phyloP scores from a whole-genome alignment of 2,888 invertebrate genomes.

The Eupelmus urozonus region DNA sequence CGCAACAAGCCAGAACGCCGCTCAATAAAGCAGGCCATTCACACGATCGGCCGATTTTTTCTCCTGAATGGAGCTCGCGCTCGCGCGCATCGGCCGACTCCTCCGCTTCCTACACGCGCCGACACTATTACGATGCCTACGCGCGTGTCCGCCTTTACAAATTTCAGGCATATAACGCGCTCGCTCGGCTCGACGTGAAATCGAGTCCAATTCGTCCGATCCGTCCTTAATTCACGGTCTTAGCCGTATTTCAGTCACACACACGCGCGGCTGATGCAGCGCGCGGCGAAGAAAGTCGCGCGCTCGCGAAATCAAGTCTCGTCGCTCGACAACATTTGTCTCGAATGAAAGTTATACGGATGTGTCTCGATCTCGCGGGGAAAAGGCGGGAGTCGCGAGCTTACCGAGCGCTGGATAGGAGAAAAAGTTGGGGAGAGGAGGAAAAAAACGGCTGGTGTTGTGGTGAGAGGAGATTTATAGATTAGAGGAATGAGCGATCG shows the following conservation, averaged over 20 bases:
- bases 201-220: conserved; percentile 36
- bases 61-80: conserved; percentile 8
- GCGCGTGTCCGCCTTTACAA: conserved; percentile 38
- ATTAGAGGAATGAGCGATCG: too few relatives aligned
- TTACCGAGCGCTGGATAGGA: neutral
- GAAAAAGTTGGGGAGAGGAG: neutral
- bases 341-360: conserved; percentile 54
- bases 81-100: neutral
- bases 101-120: neutral
- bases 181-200: conserved; percentile 42
- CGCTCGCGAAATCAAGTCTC: conserved; percentile 47
- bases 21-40: conserved; percentile 35
- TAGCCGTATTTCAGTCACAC: conserved; percentile 45
- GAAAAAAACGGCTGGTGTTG: neutral
- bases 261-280: neutral
- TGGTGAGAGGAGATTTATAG: too few relatives aligned
- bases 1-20: neutral
- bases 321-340: conserved; percentile 13
- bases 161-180: conserved; percentile 22
- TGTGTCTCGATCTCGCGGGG: conserved; percentile 18
- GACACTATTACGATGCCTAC: neutral
- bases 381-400: neutral
- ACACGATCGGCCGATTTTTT: conserved; percentile 31
- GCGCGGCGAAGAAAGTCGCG: conserved; percentile 39
- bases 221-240: conserved; percentile 39